A percentile compares a stretch with the other conserved stretches of the same genome.
Evolutionary conservation across 64 coral and sea anemone genomes (phyloP).

Genomic region (Montipora cactus): DNA sequence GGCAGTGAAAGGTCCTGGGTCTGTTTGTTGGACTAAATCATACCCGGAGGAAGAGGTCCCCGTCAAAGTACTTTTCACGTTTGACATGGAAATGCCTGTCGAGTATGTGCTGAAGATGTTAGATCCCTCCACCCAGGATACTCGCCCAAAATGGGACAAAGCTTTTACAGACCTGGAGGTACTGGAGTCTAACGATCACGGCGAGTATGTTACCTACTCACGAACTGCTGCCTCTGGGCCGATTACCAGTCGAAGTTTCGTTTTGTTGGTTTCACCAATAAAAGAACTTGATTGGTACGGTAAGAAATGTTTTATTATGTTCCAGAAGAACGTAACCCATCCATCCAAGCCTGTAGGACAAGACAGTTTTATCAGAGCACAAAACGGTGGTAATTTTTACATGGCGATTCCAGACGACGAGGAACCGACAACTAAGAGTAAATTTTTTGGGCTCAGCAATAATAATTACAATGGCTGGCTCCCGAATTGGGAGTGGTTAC

Average conservation of each 20-base stretch:
- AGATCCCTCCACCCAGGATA: not conserved
- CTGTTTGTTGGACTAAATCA: constrained; percentile 15
- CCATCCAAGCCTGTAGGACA: constrained; percentile 23
- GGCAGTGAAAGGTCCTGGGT: constrained; percentile 13
- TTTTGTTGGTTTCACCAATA: constrained; percentile 9
- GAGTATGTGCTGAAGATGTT: not conserved
- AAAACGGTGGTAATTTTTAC: constrained; percentile 56
- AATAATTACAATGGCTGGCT: constrained; percentile 60
- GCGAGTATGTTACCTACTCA: not conserved
- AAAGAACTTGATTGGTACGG: constrained; percentile 31
- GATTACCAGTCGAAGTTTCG: constrained; percentile 29
- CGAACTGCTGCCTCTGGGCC: not conserved
- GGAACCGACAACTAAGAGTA: constrained; percentile 16
- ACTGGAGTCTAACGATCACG: constrained; percentile 42
- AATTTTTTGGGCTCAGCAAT: constrained; percentile 39
- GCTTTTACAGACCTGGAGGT: constrained; percentile 15
- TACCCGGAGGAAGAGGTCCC: constrained; percentile 45
- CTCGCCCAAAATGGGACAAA: constrained; percentile 35
- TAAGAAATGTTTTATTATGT: constrained; percentile 4
- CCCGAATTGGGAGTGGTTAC: not conserved
- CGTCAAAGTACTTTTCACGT: constrained; percentile 20
- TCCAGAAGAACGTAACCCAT: constrained; percentile 35
- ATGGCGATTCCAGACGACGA: constrained; percentile 3
- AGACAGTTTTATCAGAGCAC: constrained; percentile 24
- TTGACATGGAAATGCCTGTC: constrained; percentile 37